Evolutionary conservation across 2,888 invertebrate species (phyloP).

Genomic region (Drosophila melanosoma): DNA sequence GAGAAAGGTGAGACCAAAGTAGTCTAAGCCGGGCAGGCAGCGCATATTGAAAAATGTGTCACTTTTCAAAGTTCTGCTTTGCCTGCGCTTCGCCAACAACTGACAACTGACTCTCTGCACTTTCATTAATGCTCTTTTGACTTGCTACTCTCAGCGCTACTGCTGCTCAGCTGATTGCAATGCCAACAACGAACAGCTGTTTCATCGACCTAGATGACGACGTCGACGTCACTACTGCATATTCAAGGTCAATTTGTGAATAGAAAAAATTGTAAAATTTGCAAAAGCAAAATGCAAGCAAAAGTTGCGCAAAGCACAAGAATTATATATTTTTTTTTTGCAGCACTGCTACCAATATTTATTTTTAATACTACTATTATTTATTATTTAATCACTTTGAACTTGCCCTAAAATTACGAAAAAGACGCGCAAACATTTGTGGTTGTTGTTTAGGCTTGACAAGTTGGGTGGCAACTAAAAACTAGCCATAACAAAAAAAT

Average conservation of each 20-base stretch:
- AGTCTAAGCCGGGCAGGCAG: slow-evolving; percentile 67
- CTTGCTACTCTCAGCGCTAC: slow-evolving; percentile 18
- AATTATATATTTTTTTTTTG: background rate
- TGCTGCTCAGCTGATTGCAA: slow-evolving; percentile 38
- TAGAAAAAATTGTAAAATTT: slow-evolving; percentile 18
- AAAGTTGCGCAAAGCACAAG: slow-evolving; percentile 28
- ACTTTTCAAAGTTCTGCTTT: slow-evolving; percentile 19
- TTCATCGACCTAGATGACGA: slow-evolving; percentile 16
- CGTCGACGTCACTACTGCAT: slow-evolving; percentile 18
- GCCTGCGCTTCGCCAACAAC: slow-evolving; percentile 30
- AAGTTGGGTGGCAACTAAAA: slow-evolving; percentile 63
- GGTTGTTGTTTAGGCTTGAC: slow-evolving; percentile 44
- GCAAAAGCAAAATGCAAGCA: slow-evolving; percentile 12
- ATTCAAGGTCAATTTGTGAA: slow-evolving; percentile 49
- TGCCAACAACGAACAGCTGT: slow-evolving; percentile 42
- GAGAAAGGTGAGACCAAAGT: slow-evolving; percentile 63
- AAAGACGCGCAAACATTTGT: slow-evolving; percentile 77
- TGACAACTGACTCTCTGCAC: slow-evolving; percentile 36
- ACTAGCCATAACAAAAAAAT: slow-evolving; percentile 60
- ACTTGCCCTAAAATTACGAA: slow-evolving; percentile 81
- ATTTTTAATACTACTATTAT: background rate
- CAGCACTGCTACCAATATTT: background rate
- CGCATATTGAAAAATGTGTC: slow-evolving; percentile 46
- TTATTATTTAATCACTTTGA: slow-evolving; percentile 12
- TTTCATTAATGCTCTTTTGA: slow-evolving; percentile 35